phyloP scores from a whole-genome alignment of 2,888 invertebrate species.

The Xanthostigma xanthostigma region DNA sequence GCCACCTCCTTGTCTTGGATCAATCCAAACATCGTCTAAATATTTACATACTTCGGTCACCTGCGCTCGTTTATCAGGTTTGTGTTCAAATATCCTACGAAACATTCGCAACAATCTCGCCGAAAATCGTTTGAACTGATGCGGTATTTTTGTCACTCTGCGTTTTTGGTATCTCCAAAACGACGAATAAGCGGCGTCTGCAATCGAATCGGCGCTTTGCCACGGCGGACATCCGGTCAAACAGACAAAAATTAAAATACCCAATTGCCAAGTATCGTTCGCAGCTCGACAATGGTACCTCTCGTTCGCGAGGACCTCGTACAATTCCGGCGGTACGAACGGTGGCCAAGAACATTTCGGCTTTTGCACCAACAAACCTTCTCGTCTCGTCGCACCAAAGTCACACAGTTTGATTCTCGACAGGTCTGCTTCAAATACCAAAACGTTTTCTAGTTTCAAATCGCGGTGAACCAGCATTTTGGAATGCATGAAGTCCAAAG shows the following conservation, averaged over 20 bases:
- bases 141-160: conserved; percentile 42
- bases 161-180: conserved; percentile 51
- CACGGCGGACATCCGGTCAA: conserved; percentile 57
- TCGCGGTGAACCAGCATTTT: conserved; percentile 63
- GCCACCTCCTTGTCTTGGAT: conserved; percentile 32
- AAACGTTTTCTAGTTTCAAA: conserved; percentile 54
- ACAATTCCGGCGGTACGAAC: conserved; percentile 43
- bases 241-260: conserved; percentile 50
- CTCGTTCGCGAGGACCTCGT: conserved; percentile 43
- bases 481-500: conserved; percentile 65
- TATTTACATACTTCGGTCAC: conserved; percentile 43
- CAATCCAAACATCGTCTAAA: conserved; percentile 43
- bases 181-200: conserved; percentile 50
- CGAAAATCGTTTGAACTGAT: conserved; percentile 45
- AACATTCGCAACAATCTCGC: conserved; percentile 53
- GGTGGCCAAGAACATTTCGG: conserved; percentile 40
- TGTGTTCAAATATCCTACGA: conserved; percentile 51
- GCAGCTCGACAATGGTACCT: conserved; percentile 48
- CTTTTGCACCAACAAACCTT: conserved; percentile 39
- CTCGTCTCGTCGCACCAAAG: conserved; percentile 51
- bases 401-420: conserved; percentile 58
- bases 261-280: conserved; percentile 65
- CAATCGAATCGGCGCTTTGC: conserved; percentile 54
- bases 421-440: conserved; percentile 54
- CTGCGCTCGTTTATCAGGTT: conserved; percentile 46